Evolutionary conservation across 2,888 invertebrate species (phyloP), one percentile per base, ranked within the genome.

Genomic region (Eutolmus rufibarbis): DNA sequence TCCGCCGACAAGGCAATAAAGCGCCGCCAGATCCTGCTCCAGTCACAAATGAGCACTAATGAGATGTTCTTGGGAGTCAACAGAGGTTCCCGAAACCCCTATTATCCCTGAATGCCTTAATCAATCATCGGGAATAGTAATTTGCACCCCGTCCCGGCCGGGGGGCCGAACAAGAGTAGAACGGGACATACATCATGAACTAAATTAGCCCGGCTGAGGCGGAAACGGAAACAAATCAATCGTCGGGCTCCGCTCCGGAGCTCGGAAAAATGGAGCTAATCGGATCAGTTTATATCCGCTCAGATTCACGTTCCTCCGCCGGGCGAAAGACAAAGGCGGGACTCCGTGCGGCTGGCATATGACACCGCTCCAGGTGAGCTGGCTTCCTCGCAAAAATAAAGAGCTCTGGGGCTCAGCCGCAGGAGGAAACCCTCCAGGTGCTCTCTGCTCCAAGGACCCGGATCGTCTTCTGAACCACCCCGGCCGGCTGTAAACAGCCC

Each of bases 211-310:
- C 9, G 46, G 28, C n/a, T 23, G 79, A 79, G 79, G 46, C 79
- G 79, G 51, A 79, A 79, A 79, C 79, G 79, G 79, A 79, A 79
- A 79, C 79, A 46, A 79, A 79, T 79, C 79, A 79, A 79, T 79
- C 79, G 79, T 79, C 79, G 23, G 46, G 79, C 43, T 51, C 79
- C 9, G 40, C 16, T 37, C 79, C 51, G 43, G 51, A 79, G 79
- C 43, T 19, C 12, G 40, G 79, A 79, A 78, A 28, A 31, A 19
- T 40, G 79, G 16, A 79, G 19, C n/a, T 43, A 51, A 79, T 79
- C 79, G 79, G 46, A 46, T 79, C 28, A 79, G 31, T 79, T 79
- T 28, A 79, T 43, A 79, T 79, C 51, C 79, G 34, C 74, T 74
- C 79, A 79, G 79, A 79, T 79, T 79, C 79, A 12, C 74, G 28